Percentiles rank a stretch among this genome's conserved stretches.
Evolutionary conservation across 2,888 invertebrate genomes (phyloP).

Genomic region (Tromatobia lineatoria): DNA sequence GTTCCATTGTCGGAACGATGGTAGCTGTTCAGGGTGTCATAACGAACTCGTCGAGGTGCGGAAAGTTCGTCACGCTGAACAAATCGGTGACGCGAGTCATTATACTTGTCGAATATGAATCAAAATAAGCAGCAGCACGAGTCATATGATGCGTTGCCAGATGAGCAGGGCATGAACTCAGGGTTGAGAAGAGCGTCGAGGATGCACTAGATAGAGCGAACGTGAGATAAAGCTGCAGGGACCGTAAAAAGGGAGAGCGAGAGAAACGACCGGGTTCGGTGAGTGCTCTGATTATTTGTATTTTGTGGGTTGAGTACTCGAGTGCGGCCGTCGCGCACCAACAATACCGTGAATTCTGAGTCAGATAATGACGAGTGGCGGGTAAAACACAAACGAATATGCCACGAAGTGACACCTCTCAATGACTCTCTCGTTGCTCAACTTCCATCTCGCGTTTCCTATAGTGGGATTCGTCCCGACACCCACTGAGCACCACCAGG

Average conservation of each 20-base stretch:
- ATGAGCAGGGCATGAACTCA: conserved; percentile 22
- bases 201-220: conserved; percentile 64
- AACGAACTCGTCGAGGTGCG: conserved; percentile 56
- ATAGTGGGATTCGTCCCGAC: conserved; percentile 52
- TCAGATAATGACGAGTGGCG: conserved; percentile 73
- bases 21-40: conserved; percentile 33
- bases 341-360: conserved; percentile 73
- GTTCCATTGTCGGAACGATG: conserved; percentile 14
- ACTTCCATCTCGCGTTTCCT: conserved; percentile 9
- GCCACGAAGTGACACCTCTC: conserved; percentile 86
- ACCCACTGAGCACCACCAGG: conserved; percentile 58
- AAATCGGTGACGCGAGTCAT: conserved; percentile 75
- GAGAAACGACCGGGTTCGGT: conserved; percentile 63
- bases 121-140: conserved; percentile 71
- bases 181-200: conserved; percentile 61
- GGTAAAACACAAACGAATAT: conserved; percentile 85
- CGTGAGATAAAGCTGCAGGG: conserved; percentile 52
- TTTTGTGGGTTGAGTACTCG: conserved; percentile 78
- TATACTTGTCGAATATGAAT: conserved; percentile 76
- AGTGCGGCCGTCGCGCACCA: conserved; percentile 79
- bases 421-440: conserved; percentile 78
- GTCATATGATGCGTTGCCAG: conserved; percentile 22
- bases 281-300: conserved; percentile 80
- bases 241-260: conserved; percentile 39
- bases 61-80: conserved; percentile 67